A percentile compares a stretch with the other conserved stretches of the same genome.
These are phyloP conservation scores for Chrysodeixis includens DNA, from an alignment of 2,888 invertebrate genomes.

Conservation along the genomic window DNA sequence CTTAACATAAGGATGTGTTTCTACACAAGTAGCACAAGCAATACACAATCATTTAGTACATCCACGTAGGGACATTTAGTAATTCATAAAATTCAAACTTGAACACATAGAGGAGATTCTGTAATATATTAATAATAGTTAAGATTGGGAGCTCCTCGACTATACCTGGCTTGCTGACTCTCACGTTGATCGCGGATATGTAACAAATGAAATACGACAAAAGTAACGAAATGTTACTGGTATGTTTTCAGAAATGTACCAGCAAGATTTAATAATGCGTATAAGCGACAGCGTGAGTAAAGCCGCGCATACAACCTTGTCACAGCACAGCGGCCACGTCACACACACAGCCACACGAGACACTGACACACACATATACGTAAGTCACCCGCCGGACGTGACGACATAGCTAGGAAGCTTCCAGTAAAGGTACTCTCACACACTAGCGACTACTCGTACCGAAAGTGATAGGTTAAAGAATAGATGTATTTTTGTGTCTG, in stretches of 20 bases:
- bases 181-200: neutral
- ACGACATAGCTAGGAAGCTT: constrained; percentile 17
- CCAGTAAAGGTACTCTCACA: constrained; percentile 19
- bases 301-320: neutral
- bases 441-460: constrained; percentile 35
- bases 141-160: constrained; percentile 2
- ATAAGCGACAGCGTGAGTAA: neutral
- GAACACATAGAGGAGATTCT: constrained; percentile 4
- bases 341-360: neutral
- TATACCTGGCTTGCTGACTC: neutral
- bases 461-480: constrained; percentile 37
- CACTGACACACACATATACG: constrained; percentile 24
- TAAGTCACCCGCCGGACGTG: constrained; percentile 25
- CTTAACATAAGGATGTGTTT: neutral
- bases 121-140: neutral
- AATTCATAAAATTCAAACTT: constrained; percentile 4
- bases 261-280: too few species aligned
- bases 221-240: too few species aligned
- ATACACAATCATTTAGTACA: neutral
- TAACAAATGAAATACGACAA: too few species aligned
- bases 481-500: constrained; percentile 53
- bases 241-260: too few species aligned
- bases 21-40: constrained; percentile 3
- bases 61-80: neutral
- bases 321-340: too few species aligned